Conservation (phyloP, 1,140 invertebrate species). For the Orussus abietinus region DNA sequence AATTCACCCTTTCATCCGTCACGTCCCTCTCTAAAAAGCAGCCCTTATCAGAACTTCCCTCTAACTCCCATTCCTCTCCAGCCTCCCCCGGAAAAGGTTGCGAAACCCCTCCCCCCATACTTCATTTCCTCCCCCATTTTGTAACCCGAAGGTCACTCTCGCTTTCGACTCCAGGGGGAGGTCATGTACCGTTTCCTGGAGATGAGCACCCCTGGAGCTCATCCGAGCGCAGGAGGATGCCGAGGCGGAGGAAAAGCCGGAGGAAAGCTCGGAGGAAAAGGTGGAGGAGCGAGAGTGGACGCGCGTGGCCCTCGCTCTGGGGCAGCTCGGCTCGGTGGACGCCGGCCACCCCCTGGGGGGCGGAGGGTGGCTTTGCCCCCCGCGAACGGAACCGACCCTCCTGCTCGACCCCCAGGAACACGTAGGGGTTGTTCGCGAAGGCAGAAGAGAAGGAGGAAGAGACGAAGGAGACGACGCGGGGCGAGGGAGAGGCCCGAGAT, state of each 20-base stretch:
- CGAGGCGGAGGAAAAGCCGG: constrained; percentile 20
- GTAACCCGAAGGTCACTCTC: too few relatives aligned
- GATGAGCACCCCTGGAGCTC: constrained; percentile 28
- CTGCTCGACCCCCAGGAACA: constrained; percentile 36
- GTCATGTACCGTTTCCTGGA: too few relatives aligned
- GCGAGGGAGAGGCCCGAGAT: constrained; percentile 47
- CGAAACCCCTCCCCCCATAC: too few relatives aligned
- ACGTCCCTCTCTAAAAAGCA: too few relatives aligned
- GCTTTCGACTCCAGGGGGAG: too few relatives aligned
- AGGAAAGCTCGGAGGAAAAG: constrained; percentile 18
- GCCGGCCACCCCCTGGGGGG: too few relatives aligned
- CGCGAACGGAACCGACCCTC: constrained; percentile 12
- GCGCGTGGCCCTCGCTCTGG: constrained; percentile 17
- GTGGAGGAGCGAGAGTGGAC: constrained; percentile 15
- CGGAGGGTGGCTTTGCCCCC: too few relatives aligned
- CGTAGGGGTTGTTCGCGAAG: constrained; percentile 40
- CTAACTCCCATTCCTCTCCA: too few relatives aligned
- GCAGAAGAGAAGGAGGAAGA: constrained; percentile 33
- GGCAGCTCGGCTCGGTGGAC: constrained; percentile 30
- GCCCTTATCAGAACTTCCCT: too few relatives aligned
- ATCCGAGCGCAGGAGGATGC: constrained; percentile 18
- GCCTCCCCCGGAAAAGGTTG: too few relatives aligned
- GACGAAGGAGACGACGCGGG: constrained; percentile 36
- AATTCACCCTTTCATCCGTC: too few relatives aligned
- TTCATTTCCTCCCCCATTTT: too few relatives aligned